Base-by-base conservation (phyloP, 2,888 invertebrate species). In the Drosophila eohydei region DNA sequence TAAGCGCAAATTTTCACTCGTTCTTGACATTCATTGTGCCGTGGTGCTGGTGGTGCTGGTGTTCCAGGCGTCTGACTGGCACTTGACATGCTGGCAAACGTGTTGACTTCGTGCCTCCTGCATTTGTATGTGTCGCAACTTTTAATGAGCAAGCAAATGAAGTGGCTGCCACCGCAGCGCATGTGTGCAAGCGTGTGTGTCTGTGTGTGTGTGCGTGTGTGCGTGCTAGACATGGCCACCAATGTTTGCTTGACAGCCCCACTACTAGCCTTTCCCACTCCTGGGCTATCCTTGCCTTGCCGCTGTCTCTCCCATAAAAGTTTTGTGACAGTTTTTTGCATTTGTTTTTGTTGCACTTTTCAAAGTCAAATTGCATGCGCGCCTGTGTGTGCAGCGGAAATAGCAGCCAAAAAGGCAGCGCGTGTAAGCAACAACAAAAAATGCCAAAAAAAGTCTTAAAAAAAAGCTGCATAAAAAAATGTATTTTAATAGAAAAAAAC, bases 71-170 rank as follows among this genome's bases (percentile, higher is more conserved):
- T 73, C 71, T 88, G 83, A 73, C 87, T 88, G 87, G 70, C 89
- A 84, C 89, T 84, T 84, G 89, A 83, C 84, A 84, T 86, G 84
- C 84, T 63, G 78, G 80, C 80, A 82, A 88, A 82, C 88, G 88
- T 83, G 83, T 88, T 85, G 88, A 85, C 88, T 88, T 71, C 76
- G 62, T 50, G 62, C 65, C 68, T 71, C 71, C 62, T 74, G 78
- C 83, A 88, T 88, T 86, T 88, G 81, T 88, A 80, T 88, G 78
- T 80, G 87, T 88, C 81, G 83, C 89, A 89, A 84, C 81, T 89
- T 84, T 84, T 84, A 89, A 84, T 84, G 84, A 88, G 84, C 87
- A 78, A 74, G 83, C 89, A 84, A 84, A 84, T 84, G 89, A 84
- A 84, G 87, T 83, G 80, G 80, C 83, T 72, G 83, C 71, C 64